Conservation (phyloP, 2,888 invertebrate species). For the Brenthis ino region DNA sequence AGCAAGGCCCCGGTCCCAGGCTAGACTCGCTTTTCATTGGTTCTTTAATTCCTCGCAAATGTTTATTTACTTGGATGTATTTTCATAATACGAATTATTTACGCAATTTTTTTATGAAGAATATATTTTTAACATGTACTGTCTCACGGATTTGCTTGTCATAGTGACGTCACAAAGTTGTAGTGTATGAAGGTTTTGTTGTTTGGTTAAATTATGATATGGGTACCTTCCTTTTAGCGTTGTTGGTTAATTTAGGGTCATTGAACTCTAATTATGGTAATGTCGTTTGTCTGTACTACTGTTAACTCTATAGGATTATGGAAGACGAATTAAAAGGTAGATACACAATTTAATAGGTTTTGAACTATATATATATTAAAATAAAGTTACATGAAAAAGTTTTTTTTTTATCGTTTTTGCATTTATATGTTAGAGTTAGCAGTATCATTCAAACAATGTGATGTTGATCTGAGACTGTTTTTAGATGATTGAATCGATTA, state of each 20-base stretch:
- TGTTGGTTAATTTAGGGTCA: conserved; percentile 5
- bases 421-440: neutral
- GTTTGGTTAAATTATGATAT: conserved; percentile 13
- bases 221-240: conserved; percentile 26
- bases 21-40: conserved; percentile 40
- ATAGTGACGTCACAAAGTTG: conserved; percentile 41
- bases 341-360: neutral
- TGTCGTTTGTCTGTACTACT: conserved; percentile 3
- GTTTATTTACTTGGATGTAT: conserved; percentile 60
- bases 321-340: neutral
- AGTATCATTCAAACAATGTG: neutral
- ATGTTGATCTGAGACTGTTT: conserved; percentile 8
- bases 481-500: conserved; percentile 19
- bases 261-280: neutral
- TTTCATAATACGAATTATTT: conserved; percentile 55
- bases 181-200: conserved; percentile 19
- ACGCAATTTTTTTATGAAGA: conserved; percentile 38
- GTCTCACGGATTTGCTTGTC: conserved; percentile 42
- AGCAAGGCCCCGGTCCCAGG: conserved; percentile 45
- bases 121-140: conserved; percentile 37
- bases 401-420: neutral
- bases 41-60: conserved; percentile 58
- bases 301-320: neutral
- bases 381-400: neutral
- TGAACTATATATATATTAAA: too few species aligned